These are phyloP conservation scores for Sinocyclocheilus rhinocerous DNA, from an alignment of 2,113 vertebrate species.

Conservation along the genomic window DNA sequence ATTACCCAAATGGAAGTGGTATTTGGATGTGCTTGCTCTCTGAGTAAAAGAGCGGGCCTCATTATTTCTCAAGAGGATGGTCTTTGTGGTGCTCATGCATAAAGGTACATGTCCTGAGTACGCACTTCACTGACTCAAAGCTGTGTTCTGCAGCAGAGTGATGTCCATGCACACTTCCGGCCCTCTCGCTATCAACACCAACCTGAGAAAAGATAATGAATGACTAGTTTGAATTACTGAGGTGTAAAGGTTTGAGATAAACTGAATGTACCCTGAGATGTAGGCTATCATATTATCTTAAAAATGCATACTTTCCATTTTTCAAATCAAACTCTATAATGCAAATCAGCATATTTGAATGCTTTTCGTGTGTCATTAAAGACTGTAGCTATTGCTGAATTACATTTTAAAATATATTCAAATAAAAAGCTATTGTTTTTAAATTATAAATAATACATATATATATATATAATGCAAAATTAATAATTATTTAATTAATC, in stretches of 20 bases:
- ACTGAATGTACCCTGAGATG: neutral
- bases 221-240: neutral
- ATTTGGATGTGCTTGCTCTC: conserved; percentile 45
- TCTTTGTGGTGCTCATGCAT: conserved; percentile 48
- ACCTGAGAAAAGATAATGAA: neutral
- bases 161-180: conserved; percentile 35
- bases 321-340: no score
- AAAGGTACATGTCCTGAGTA: conserved; percentile 46
- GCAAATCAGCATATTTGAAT: no score
- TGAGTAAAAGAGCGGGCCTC: conserved; percentile 54
- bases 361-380: no score
- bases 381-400: no score
- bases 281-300: no score
- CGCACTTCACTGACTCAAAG: conserved; percentile 38
- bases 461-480: no score
- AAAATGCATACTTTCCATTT: no score
- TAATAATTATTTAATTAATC: no score
- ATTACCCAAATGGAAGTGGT: conserved; percentile 45
- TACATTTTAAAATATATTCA: no score
- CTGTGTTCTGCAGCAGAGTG: neutral
- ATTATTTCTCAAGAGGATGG: conserved; percentile 70
- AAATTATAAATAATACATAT: no score
- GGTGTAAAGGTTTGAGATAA: neutral
- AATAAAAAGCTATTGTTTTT: no score
- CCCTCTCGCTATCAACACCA: neutral